phyloP scores from a whole-genome alignment of 1,140 invertebrate species.

The Nebria ingens region DNA sequence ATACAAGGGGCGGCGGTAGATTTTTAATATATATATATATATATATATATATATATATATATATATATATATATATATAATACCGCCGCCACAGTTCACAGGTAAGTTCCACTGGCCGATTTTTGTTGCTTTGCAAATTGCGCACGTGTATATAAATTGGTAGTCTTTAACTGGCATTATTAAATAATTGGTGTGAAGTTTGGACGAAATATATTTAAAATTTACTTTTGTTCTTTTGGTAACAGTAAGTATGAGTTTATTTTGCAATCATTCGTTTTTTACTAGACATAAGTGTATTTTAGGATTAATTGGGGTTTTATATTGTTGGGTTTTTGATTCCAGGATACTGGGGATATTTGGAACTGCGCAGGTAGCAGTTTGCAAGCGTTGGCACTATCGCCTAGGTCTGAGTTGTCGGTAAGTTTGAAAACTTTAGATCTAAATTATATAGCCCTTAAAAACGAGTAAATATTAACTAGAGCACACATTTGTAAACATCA shows the following conservation, averaged over 20 bases:
- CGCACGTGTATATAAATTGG: background rate
- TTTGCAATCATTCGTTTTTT: conserved; percentile 11
- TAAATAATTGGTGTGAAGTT: too few species aligned
- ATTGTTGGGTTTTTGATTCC: conserved; percentile 7
- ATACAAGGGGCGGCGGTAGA: too few species aligned
- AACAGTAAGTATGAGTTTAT: background rate
- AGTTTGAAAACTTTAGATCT: too few species aligned
- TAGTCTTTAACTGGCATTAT: too few species aligned
- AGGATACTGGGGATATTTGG: conserved; percentile 35
- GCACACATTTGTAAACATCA: too few species aligned
- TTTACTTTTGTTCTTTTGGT: background rate
- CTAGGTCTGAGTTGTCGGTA: conserved; percentile 40
- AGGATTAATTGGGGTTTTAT: conserved; percentile 2
- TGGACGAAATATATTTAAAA: too few species aligned
- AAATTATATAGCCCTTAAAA: too few species aligned
- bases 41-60: background rate
- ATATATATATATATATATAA: background rate
- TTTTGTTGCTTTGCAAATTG: conserved; percentile 5
- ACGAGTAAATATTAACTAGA: too few species aligned
- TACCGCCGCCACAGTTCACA: too few species aligned
- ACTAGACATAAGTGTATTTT: background rate
- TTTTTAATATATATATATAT: too few species aligned
- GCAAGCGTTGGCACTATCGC: conserved; percentile 43
- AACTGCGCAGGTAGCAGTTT: conserved; percentile 40
- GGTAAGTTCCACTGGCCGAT: too few species aligned